A percentile compares a stretch with the other conserved stretches of the same genome.
These are phyloP conservation scores for Drosophila repleta DNA, from an alignment of 1,140 invertebrate genomes.

Conservation along the genomic window DNA sequence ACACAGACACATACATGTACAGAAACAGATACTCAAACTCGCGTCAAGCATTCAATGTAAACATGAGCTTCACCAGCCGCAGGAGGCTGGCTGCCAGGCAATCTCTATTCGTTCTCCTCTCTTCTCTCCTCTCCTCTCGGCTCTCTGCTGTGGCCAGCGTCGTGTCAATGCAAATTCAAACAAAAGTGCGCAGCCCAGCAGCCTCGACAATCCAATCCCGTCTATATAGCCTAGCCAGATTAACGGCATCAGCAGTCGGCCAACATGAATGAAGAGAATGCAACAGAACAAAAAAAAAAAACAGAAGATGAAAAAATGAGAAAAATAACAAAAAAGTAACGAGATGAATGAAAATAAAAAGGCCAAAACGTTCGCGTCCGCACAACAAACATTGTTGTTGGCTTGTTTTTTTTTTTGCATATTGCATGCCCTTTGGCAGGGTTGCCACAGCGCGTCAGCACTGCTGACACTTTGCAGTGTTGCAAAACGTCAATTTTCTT, in stretches of 20 bases:
- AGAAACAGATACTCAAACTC: constrained; percentile 45
- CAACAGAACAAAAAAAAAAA: constrained; percentile 1
- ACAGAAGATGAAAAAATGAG: neutral
- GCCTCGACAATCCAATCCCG: constrained; percentile 61
- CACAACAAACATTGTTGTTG: constrained; percentile 55
- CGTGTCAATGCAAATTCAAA: constrained; percentile 62
- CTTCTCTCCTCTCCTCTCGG: neutral
- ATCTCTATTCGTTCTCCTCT: neutral
- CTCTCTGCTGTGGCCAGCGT: constrained; percentile 21
- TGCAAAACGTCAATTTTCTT: neutral
- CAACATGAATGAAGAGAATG: constrained; percentile 57
- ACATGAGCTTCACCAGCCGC: constrained; percentile 25
- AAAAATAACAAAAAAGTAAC: constrained; percentile 8
- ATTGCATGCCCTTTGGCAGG: constrained; percentile 26
- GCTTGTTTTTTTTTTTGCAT: constrained; percentile 30
- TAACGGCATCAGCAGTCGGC: constrained; percentile 67
- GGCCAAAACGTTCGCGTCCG: constrained; percentile 49
- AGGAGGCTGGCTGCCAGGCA: constrained; percentile 4
- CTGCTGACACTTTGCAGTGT: constrained; percentile 1
- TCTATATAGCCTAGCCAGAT: constrained; percentile 55
- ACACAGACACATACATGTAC: constrained; percentile 20
- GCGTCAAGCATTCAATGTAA: constrained; percentile 44
- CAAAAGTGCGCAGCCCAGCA: constrained; percentile 54
- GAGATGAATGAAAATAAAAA: constrained; percentile 36
- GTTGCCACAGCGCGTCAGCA: neutral